Percentiles rank a stretch among this genome's conserved stretches.
Conservation (phyloP, 2,797 vertebrate genomes). For the Taeniopygia guttata region DNA sequence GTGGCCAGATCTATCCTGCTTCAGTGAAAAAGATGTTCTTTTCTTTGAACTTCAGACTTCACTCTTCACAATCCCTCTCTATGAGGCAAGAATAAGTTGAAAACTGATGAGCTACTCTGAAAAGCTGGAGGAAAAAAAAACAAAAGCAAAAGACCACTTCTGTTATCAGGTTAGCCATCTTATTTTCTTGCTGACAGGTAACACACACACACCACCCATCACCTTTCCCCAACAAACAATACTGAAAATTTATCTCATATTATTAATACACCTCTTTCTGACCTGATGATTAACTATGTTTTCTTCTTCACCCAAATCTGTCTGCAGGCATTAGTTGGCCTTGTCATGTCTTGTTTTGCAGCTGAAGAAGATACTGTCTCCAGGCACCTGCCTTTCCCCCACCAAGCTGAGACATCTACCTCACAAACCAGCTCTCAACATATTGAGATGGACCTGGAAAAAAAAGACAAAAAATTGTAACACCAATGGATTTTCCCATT, state of each 20-base stretch:
- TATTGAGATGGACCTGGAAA: neutral
- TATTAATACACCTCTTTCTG: neutral
- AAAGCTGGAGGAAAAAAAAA: neutral
- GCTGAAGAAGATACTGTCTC: neutral
- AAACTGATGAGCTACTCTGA: neutral
- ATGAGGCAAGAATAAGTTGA: neutral
- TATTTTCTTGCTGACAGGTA: neutral
- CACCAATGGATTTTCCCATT: neutral
- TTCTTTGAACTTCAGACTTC: neutral
- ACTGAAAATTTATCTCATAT: neutral
- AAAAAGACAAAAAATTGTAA: neutral
- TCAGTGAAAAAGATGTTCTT: neutral
- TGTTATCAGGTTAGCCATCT: neutral
- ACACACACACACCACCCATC: rapidly evolving
- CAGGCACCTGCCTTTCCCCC: neutral
- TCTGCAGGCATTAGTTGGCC: neutral
- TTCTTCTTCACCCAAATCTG: neutral
- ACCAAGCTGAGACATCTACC: neutral
- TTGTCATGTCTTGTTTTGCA: neutral
- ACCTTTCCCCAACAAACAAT: neutral
- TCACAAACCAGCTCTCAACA: neutral
- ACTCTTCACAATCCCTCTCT: neutral
- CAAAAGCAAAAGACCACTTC: neutral
- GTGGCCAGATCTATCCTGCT: neutral
- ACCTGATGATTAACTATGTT: neutral